Conservation (phyloP, 2,888 invertebrate species). For the Cepaea hortensis region DNA sequence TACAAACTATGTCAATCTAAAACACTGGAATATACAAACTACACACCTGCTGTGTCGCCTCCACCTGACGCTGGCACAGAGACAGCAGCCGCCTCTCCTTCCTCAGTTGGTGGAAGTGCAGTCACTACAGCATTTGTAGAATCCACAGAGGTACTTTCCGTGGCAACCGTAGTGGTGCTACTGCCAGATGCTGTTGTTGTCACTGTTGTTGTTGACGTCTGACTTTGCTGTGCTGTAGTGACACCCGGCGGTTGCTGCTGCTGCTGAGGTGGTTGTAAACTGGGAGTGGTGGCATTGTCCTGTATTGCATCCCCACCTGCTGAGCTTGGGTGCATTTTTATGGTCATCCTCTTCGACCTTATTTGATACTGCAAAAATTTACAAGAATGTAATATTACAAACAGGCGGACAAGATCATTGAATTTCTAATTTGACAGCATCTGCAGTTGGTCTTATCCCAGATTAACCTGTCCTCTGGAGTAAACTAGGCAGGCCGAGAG, state of each 20-base stretch:
- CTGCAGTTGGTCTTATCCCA: too few species aligned
- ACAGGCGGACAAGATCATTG: background rate
- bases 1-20: background rate
- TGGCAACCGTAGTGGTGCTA: constrained; percentile 23
- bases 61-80: constrained; percentile 20
- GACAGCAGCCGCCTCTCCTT: constrained; percentile 32
- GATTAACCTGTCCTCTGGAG: too few species aligned
- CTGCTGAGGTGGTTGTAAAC: constrained; percentile 43
- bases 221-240: constrained; percentile 46
- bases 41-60: constrained; percentile 41
- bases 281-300: constrained; percentile 58
- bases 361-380: constrained; percentile 26
- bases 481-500: too few species aligned
- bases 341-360: constrained; percentile 67
- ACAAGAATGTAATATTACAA: background rate
- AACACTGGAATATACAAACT: background rate
- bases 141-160: constrained; percentile 44
- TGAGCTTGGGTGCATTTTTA: constrained; percentile 74
- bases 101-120: constrained; percentile 34
- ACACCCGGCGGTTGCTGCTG: constrained; percentile 40
- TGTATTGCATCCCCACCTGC: constrained; percentile 73
- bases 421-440: too few species aligned
- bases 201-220: constrained; percentile 42
- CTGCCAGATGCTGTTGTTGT: constrained; percentile 46
- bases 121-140: constrained; percentile 27